Evolutionary conservation across 1,140 invertebrate species (phyloP), one percentile per base, ranked within the genome.

Genomic region (Hyles vespertilio): DNA sequence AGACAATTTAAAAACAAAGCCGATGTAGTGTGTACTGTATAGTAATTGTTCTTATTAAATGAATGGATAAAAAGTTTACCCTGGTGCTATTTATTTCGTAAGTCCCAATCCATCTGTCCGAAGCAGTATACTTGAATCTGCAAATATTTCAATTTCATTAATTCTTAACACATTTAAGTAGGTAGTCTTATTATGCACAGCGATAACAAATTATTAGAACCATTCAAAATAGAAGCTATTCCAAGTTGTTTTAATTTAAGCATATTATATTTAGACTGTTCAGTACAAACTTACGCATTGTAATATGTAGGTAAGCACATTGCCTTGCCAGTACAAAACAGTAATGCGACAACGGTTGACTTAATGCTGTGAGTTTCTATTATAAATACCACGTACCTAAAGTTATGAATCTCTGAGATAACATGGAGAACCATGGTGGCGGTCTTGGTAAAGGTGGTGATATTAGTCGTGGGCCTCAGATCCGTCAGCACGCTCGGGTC

Each of bases 321-420:
- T 8, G n/a, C 7, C 7, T 45, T 45, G n/a, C 7, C 44, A 7
- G 1, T n/a, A 7, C n/a, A n/a, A 8, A 45, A 1, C 44, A n/a
- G 44, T n/a, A 8, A n/a, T 45, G 44, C 7, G 2, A n/a, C 44
- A 45, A 1, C 7, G 44, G 44, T 1, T 7, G 1, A n/a, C 7
- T 45, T 2, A 45, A 7, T 7, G 7, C n/a, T n/a, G 44, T 45
- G 7, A n/a, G 7, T 49, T 3, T 3, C 48, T 50, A n/a, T n/a
- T n/a, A n/a, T n/a, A 22, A 3, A 8, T 11, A 32, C 22, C 11
- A 34, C 3, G 54, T 67, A 85, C 79, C 67, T 73, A 11, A 85
- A 64, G 55, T 85, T 85, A 56, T 85, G 82, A 45, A 79, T 64
- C 32, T 69, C 60, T 6, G 77, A 67, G 0, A 83, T 40, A 10